These are phyloP conservation scores for Lithophane ornitopus DNA, from an alignment of 2,888 invertebrate genomes.

Conservation along the genomic window DNA sequence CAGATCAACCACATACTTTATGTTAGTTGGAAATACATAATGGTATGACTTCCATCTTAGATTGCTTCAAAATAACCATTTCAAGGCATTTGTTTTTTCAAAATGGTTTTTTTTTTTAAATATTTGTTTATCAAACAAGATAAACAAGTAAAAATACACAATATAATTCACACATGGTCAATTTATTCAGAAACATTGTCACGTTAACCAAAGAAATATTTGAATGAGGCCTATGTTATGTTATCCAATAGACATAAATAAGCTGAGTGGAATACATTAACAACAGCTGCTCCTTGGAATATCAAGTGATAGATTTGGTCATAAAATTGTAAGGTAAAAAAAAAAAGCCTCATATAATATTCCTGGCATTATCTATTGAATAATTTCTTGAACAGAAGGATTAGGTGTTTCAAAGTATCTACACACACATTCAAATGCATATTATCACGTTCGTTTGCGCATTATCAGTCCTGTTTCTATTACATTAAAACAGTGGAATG, in stretches of 20 bases:
- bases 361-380: conserved; percentile 12
- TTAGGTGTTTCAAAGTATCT: neutral
- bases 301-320: conserved; percentile 10
- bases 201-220: neutral
- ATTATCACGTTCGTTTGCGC: conserved; percentile 17
- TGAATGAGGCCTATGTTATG: neutral
- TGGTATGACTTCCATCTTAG: too few species aligned
- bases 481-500: neutral
- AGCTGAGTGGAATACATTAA: conserved; percentile 34
- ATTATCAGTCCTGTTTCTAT: neutral
- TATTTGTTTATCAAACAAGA: too few species aligned
- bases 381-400: neutral
- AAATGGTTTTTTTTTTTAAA: too few species aligned
- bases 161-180: too few species aligned
- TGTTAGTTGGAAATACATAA: too few species aligned
- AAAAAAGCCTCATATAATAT: conserved; percentile 24
- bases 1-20: too few species aligned
- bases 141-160: too few species aligned
- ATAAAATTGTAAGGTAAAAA: neutral
- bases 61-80: too few species aligned
- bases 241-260: neutral
- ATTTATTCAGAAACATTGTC: too few species aligned
- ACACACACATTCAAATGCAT: conserved; percentile 6
- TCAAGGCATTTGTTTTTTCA: too few species aligned
- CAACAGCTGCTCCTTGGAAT: conserved; percentile 29